Conservation (phyloP, 2,797 vertebrate species). For the Schizopygopsis malacanthus region DNA sequence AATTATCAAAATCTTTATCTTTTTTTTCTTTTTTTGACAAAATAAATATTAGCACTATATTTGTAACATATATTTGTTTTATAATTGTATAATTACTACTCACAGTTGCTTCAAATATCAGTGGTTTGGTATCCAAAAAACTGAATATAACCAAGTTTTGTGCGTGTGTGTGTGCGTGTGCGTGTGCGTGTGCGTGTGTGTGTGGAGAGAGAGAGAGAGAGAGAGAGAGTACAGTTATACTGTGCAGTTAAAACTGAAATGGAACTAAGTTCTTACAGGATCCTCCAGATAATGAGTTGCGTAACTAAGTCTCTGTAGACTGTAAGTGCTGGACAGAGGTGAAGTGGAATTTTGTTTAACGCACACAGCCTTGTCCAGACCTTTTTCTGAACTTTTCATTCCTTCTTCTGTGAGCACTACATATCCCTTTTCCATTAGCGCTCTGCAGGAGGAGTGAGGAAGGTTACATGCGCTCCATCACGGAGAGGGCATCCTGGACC, state of each 20-base stretch:
- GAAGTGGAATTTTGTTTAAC: not conserved
- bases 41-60: not conserved
- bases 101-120: not conserved
- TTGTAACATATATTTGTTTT: not conserved
- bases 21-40: not conserved
- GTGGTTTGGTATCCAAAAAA: too few relatives aligned
- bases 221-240: not conserved
- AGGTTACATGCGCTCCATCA: slow-evolving; percentile 51
- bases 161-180: too few relatives aligned
- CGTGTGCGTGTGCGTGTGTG: too few relatives aligned
- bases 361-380: slow-evolving; percentile 6
- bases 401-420: slow-evolving; percentile 41
- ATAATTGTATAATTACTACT: too few relatives aligned
- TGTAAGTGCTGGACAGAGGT: not conserved
- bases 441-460: slow-evolving; percentile 46
- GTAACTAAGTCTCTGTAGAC: not conserved
- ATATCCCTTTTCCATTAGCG: slow-evolving; percentile 53
- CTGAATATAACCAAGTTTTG: not conserved
- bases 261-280: not conserved
- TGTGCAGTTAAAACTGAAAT: not conserved
- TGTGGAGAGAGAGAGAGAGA: too few relatives aligned
- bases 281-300: slow-evolving; percentile 18
- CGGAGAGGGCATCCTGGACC: slow-evolving; percentile 29
- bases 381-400: slow-evolving; percentile 32
- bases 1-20: too few relatives aligned